Evolutionary conservation across 2,888 invertebrate genomes (phyloP).

Genomic region (Cosmorhoe ocellata): DNA sequence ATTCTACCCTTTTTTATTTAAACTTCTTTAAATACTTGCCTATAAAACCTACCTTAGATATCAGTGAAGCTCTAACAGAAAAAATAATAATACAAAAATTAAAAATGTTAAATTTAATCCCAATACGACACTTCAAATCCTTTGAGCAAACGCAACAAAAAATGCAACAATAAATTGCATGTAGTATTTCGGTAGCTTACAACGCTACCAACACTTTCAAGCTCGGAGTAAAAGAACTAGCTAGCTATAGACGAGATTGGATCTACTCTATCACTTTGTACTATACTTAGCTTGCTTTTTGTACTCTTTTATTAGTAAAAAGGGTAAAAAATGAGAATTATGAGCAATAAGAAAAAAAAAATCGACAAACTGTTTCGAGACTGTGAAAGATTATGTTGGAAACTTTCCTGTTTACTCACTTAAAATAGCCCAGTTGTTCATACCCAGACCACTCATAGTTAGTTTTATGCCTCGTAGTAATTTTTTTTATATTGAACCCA

Average conservation of each 20-base stretch:
- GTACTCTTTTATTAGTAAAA: too few species aligned
- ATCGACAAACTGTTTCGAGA: too few species aligned
- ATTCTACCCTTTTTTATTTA: too few species aligned
- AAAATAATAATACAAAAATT: neutral
- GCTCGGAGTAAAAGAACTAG: constrained; percentile 2
- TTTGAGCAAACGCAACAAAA: constrained; percentile 50
- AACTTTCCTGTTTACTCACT: too few species aligned
- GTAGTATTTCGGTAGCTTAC: constrained; percentile 74
- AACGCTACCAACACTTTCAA: constrained; percentile 56
- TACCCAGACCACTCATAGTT: constrained; percentile 1
- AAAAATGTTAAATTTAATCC: constrained; percentile 33
- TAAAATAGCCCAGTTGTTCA: too few species aligned
- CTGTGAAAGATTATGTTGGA: too few species aligned
- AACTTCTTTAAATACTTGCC: too few species aligned
- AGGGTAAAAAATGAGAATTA: too few species aligned
- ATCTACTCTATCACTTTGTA: too few species aligned
- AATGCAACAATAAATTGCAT: constrained; percentile 58
- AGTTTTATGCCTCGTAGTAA: constrained; percentile 16
- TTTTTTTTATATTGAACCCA: constrained; percentile 52
- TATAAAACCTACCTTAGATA: too few species aligned
- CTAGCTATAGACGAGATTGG: constrained; percentile 11
- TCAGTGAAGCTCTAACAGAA: neutral
- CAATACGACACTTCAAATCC: constrained; percentile 49
- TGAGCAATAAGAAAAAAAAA: too few species aligned
- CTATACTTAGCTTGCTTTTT: too few species aligned